These are phyloP conservation scores for Acanthiza pusilla DNA, from an alignment of 2,797 vertebrate genomes.

Conservation along the genomic window DNA sequence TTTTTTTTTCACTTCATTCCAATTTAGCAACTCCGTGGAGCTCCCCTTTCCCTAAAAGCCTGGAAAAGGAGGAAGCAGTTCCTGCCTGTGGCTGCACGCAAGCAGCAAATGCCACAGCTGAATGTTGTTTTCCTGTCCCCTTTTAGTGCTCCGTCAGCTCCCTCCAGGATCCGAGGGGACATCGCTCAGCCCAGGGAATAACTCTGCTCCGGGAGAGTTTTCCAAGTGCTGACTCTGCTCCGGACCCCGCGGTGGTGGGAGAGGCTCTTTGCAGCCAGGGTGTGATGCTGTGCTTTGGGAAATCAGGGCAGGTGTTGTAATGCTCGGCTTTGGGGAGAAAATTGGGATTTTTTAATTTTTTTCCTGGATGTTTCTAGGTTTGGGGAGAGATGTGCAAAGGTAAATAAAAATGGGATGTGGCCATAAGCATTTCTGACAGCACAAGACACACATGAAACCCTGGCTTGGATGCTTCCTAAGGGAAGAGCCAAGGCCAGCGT, in stretches of 20 bases:
- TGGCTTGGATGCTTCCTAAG: not conserved
- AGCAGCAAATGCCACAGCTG: constrained; percentile 13
- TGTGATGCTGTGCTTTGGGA: not conserved
- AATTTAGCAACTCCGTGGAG: constrained; percentile 65
- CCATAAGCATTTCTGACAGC: not conserved
- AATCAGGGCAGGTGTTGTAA: not conserved
- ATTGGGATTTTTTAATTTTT: fast-evolving
- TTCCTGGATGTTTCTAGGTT: too few species aligned
- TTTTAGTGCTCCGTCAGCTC: constrained; percentile 40
- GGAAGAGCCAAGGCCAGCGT: not conserved
- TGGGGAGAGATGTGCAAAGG: not conserved
- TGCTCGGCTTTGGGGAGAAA: not conserved
- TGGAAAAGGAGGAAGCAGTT: constrained; percentile 72
- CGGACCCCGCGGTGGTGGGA: fast-evolving
- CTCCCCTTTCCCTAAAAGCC: constrained; percentile 54
- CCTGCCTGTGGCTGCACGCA: constrained; percentile 69
- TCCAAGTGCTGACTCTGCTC: not conserved
- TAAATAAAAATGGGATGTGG: not conserved
- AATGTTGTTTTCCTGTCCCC: constrained; percentile 64
- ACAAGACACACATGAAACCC: fast-evolving
- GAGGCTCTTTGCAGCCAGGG: not conserved
- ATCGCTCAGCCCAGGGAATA: not conserved
- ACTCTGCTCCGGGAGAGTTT: not conserved
- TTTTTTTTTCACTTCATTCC: constrained; percentile 45
- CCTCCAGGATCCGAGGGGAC: constrained; percentile 16